Conservation (phyloP, 2,113 vertebrate genomes). For the Uria aalge region DNA sequence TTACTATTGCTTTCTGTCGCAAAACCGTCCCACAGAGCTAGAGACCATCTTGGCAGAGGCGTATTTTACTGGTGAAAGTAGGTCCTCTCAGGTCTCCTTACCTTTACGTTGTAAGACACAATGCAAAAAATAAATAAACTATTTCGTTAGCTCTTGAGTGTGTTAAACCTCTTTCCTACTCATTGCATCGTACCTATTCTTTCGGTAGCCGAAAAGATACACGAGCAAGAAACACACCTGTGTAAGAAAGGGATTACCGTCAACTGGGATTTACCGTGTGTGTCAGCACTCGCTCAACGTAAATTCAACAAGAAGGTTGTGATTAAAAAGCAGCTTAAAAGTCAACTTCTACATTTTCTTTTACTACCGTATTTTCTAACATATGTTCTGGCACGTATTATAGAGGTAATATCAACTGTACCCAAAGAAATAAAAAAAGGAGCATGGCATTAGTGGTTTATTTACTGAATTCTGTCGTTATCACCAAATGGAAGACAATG, state of each 20-base stretch:
- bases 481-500: constrained; percentile 80
- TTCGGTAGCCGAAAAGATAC: constrained; percentile 31
- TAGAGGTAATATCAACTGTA: constrained; percentile 61
- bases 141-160: constrained; percentile 12
- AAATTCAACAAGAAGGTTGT: constrained; percentile 1
- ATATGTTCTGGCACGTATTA: constrained; percentile 65
- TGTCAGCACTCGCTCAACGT: neutral
- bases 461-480: constrained; percentile 53
- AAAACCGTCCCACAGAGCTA: constrained; percentile 16
- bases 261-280: neutral
- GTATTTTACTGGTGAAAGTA: neutral
- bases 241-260: neutral
- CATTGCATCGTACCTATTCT: neutral
- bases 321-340: constrained; percentile 65
- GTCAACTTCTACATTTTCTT: constrained; percentile 14
- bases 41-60: constrained; percentile 31
- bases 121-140: neutral
- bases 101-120: constrained; percentile 28
- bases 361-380: neutral
- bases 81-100: constrained; percentile 36
- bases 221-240: constrained; percentile 22
- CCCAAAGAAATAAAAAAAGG: constrained; percentile 27
- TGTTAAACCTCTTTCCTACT: neutral
- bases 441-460: constrained; percentile 57
- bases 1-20: constrained; percentile 74